Evolutionary conservation across 2,888 invertebrate genomes (phyloP), one percentile per base, ranked within the genome.

Genomic region (Meandrusa payeni): DNA sequence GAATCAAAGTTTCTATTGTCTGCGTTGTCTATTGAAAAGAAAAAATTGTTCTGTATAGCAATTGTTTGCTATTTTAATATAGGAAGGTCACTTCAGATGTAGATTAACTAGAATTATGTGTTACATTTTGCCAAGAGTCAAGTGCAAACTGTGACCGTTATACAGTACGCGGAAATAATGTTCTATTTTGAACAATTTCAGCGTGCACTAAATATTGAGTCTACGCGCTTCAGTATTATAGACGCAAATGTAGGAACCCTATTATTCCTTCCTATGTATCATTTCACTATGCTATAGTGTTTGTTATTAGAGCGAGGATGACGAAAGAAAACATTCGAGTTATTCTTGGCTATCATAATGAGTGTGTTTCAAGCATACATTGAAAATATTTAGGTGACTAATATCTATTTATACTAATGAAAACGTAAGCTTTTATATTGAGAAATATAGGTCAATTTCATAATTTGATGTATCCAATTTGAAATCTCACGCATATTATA

Each of bases 301-400:
- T 44, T 48, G 49, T 54, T 58, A 53, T 49, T 55, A 55, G 52
- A 57, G 44, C 52, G 50, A 47, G 40, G 44, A 54, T 54, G 54
- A 58, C 51, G 49, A 50, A 52, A 52, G 46, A 38, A 42, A 59
- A 50, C 51, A 57, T 50, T 55, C 50, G 47, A 54, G 54, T 50
- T 64, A 60, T 53, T 50, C 59, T 43, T 46, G 52, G 48, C 51
- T 11, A 40, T 40, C 26, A 23, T 42, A 46, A 43, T 44, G 22
- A 43, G 23, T 47, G 44, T 36, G 23, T 36, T 52, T 34, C 43
- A 47, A 50, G 51, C 39, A 44, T 33, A 41, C 46, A 52, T 41
- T 46, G 26, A 44, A 38, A 33, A 32, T 33, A 44, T 44, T 38
- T 33, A 38, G 20, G 17, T 41, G 31, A 24, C 31, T 37, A 28